phyloP scores from a whole-genome alignment of 2,113 vertebrate genomes.

The Furnarius figulus region DNA sequence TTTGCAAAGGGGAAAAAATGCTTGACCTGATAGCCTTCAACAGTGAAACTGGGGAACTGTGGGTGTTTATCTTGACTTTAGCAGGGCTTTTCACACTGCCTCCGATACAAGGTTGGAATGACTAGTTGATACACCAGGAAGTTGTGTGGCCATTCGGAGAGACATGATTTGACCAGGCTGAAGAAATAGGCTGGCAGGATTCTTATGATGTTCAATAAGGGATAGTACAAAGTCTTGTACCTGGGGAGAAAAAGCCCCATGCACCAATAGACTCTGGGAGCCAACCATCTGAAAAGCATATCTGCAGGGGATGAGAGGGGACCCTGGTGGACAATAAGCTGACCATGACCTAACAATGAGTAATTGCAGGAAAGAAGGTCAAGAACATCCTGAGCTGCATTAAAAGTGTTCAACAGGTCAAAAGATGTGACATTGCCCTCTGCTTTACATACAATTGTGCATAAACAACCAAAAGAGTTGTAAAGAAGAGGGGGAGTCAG shows the following conservation, averaged over 20 bases:
- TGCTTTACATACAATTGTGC: not conserved
- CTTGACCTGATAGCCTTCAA: not conserved
- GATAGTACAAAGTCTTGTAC: not conserved
- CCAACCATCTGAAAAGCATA: not conserved
- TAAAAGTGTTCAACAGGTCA: not conserved
- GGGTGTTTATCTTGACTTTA: not conserved
- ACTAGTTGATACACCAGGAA: not conserved
- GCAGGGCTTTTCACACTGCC: not conserved
- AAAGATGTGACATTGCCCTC: not conserved
- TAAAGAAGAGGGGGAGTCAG: not conserved
- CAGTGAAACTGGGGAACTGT: not conserved
- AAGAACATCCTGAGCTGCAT: not conserved
- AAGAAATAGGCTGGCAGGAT: not conserved
- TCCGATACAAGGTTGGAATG: not conserved
- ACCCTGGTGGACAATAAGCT: not conserved
- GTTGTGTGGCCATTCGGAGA: not conserved
- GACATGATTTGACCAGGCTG: not conserved
- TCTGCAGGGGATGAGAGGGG: not conserved
- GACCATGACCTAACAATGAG: not conserved
- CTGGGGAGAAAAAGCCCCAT: not conserved
- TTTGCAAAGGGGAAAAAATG: not conserved
- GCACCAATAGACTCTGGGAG: not conserved
- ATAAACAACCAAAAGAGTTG: not conserved
- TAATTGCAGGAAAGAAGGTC: not conserved
- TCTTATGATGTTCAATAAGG: not conserved